Evolutionary conservation across 2,888 invertebrate species (phyloP).

Genomic region (Chouioia cunea): DNA sequence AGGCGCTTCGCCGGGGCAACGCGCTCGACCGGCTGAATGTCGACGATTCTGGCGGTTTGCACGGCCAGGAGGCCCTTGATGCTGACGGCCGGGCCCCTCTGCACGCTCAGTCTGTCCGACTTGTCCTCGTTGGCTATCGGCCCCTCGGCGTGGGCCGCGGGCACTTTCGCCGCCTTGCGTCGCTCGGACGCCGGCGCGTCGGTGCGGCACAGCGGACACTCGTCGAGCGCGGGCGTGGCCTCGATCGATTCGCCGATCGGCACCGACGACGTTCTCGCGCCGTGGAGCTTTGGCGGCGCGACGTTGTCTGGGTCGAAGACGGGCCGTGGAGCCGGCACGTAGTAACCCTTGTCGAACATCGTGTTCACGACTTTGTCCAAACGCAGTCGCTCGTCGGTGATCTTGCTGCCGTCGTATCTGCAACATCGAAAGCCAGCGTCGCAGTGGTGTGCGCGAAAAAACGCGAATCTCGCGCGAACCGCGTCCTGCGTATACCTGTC

Average conservation of each 20-base stretch:
- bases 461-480: background rate
- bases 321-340: slow-evolving; percentile 16
- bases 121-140: slow-evolving; percentile 5
- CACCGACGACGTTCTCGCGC: too few species aligned
- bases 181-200: background rate
- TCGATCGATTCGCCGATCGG: background rate
- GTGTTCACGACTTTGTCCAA: slow-evolving; percentile 31
- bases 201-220: slow-evolving; percentile 3
- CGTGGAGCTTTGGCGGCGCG: background rate
- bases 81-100: slow-evolving; percentile 50
- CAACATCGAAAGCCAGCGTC: background rate
- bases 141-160: background rate
- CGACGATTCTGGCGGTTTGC: slow-evolving; percentile 46
- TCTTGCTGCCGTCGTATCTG: background rate
- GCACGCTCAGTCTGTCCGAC: slow-evolving; percentile 41
- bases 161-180: background rate
- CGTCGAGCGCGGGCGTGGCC: background rate
- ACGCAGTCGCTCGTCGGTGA: slow-evolving; percentile 10
- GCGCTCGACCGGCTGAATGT: slow-evolving; percentile 46
- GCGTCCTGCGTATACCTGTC: slow-evolving; percentile 18
- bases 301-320: background rate
- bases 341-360: slow-evolving; percentile 34
- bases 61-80: slow-evolving; percentile 49
- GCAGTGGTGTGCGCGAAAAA: background rate
- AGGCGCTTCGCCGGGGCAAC: background rate